These are phyloP conservation scores for Eurystomus glaucurus DNA, from an alignment of 2,797 vertebrate genomes.

Conservation along the genomic window DNA sequence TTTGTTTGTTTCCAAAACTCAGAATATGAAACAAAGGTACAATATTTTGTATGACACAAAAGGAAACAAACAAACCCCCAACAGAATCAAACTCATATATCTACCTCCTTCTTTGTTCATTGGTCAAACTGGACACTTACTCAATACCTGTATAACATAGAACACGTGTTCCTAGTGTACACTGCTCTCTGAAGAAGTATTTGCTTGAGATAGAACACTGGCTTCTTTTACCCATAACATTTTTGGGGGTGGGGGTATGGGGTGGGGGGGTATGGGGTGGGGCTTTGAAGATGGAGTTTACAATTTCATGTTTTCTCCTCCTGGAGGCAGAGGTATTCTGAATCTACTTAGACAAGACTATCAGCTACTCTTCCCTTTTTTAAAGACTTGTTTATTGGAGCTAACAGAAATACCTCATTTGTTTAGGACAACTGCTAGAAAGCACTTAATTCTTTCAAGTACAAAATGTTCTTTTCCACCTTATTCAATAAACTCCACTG, in stretches of 20 bases:
- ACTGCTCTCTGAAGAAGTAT: neutral
- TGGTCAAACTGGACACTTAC: neutral
- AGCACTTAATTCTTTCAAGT: neutral
- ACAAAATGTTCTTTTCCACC: neutral
- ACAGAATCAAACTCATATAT: neutral
- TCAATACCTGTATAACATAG: neutral
- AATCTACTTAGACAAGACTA: neutral
- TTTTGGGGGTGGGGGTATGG: neutral
- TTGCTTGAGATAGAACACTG: neutral
- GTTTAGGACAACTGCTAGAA: neutral
- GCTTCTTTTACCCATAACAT: neutral
- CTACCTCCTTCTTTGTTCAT: neutral
- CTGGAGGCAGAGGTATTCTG: neutral
- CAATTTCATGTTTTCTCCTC: neutral
- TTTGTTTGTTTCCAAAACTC: neutral
- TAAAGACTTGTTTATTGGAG: neutral
- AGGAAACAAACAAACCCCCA: neutral
- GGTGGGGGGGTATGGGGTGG: too few species aligned
- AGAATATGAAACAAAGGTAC: neutral
- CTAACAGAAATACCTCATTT: neutral
- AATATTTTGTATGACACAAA: neutral
- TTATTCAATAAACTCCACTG: neutral
- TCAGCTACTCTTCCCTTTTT: accelerated
- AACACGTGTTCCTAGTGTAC: neutral
- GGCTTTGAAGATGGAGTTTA: neutral